Conservation (phyloP, 2,888 invertebrate species). For the Drosophila aldrichi region DNA sequence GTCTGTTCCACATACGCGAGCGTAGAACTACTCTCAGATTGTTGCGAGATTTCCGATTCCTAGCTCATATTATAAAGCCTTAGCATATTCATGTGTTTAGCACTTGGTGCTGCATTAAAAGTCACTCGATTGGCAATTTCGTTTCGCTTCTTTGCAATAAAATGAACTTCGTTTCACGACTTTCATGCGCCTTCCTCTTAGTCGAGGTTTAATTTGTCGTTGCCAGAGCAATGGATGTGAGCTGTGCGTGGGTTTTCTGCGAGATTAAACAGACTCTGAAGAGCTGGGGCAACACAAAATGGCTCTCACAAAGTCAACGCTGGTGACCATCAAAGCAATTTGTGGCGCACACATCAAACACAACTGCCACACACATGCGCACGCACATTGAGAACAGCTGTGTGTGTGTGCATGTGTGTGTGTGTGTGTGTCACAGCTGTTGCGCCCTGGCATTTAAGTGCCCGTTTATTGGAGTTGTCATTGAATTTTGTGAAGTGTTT, state of each 20-base stretch:
- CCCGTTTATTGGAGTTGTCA: conserved; percentile 58
- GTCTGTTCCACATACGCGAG: no score
- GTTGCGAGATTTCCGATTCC: no score
- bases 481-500: conserved; percentile 70
- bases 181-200: neutral
- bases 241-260: neutral
- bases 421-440: conserved; percentile 42
- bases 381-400: conserved; percentile 23
- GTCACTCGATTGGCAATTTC: neutral
- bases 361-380: conserved; percentile 35
- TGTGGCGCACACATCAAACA: conserved; percentile 62
- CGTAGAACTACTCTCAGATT: no score
- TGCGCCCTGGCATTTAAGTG: conserved; percentile 47
- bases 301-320: conserved; percentile 23
- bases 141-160: neutral
- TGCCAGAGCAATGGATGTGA: neutral
- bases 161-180: neutral
- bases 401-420: conserved; percentile 1
- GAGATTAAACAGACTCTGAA: conserved; percentile 1
- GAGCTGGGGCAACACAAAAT: neutral
- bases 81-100: neutral
- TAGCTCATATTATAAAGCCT: neutral
- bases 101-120: neutral
- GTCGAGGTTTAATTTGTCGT: neutral
- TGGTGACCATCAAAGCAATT: conserved; percentile 56